Conservation (phyloP, 2,797 vertebrate genomes). For the Scolopax rusticola region DNA sequence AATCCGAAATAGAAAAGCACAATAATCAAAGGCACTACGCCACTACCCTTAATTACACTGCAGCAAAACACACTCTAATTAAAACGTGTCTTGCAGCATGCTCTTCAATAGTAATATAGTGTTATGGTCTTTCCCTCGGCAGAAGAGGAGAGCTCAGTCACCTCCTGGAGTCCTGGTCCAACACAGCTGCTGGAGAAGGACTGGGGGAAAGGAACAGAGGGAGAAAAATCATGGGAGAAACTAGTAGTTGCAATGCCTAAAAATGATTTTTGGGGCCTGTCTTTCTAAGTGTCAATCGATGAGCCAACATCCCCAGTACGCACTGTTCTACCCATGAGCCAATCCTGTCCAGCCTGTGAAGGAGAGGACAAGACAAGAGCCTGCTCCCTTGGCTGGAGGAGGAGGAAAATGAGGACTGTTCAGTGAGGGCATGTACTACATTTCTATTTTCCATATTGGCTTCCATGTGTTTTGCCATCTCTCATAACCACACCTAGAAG, state of each 20-base stretch:
- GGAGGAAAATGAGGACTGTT: not conserved
- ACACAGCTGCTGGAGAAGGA: not conserved
- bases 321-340: accelerated
- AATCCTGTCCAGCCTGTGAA: not conserved
- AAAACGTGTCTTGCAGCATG: not conserved
- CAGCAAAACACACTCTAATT: not conserved
- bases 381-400: not conserved
- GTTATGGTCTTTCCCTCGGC: not conserved
- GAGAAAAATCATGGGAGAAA: not conserved
- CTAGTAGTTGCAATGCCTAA: not conserved
- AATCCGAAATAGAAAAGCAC: not conserved
- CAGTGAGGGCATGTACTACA: not conserved
- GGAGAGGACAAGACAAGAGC: not conserved
- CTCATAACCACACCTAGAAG: not conserved
- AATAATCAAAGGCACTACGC: not conserved
- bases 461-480: not conserved
- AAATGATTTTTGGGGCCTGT: not conserved
- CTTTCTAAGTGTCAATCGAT: not conserved
- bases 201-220: not conserved
- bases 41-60: not conserved
- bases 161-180: not conserved
- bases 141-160: not conserved
- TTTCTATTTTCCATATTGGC: not conserved
- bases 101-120: not conserved
- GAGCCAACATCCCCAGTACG: not conserved